Evolutionary conservation across 2,888 invertebrate species (phyloP).

Genomic region (Tetrapedia diversipes): DNA sequence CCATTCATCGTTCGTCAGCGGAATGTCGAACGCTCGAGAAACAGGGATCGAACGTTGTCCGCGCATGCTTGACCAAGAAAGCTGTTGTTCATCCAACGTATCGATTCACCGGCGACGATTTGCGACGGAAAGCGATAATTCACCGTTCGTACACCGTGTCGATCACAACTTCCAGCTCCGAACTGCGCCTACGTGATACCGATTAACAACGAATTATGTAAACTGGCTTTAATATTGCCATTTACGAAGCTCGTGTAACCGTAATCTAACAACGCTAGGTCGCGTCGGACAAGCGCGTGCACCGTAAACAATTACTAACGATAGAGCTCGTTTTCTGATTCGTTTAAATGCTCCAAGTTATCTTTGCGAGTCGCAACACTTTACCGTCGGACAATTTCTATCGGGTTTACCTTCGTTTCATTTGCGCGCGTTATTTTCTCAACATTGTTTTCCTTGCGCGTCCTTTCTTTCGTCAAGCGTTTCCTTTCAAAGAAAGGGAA

Average conservation of each 20-base stretch:
- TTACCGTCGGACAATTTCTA: neutral
- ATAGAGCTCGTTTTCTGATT: slow-evolving; percentile 15
- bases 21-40: neutral
- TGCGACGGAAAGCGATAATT: neutral
- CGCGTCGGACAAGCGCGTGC: slow-evolving; percentile 1
- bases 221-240: slow-evolving; percentile 25
- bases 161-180: slow-evolving; percentile 20
- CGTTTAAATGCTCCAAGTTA: neutral
- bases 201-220: slow-evolving; percentile 43
- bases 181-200: neutral
- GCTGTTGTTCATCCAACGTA: too few relatives aligned
- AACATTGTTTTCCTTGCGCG: neutral
- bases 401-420: too few relatives aligned
- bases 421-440: neutral
- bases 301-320: slow-evolving; percentile 22
- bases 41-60: neutral
- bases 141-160: neutral
- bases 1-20: neutral
- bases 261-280: slow-evolving; percentile 2
- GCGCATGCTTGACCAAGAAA: neutral
- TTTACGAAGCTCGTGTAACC: slow-evolving; percentile 9
- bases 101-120: neutral
- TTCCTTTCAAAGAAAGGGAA: neutral
- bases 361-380: neutral
- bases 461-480: neutral